Base-by-base conservation (phyloP, 2,888 invertebrate species). In the Troides helena region DNA sequence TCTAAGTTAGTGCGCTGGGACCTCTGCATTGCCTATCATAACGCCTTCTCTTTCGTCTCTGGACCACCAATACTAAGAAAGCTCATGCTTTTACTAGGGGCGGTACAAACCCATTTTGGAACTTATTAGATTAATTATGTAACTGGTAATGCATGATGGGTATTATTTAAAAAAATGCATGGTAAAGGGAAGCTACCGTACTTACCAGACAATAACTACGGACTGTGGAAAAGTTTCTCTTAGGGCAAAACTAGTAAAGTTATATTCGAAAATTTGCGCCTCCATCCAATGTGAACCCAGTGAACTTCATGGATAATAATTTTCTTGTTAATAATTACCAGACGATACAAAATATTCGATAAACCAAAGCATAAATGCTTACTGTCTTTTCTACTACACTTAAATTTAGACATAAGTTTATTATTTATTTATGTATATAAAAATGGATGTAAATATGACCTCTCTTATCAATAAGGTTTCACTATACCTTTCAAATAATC, bases 301-400 rank as follows among this genome's bases (percentile, higher is more conserved):
- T 12, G 10, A 50, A 50, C 14, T 17, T 14, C 10, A 50, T 14
- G 14, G 12, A 14, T 17, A 50, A 17, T 50, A 50, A 14, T 17
- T 17, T 50, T 14, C 18, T 18, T 17, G 2, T 46, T 10, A 46
- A 46, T 10, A 46, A 17, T 3, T 46, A 6, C 10, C 3, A 3
- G 4, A n/a, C 3, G n/a, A 6, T 18, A 21, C 7, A 57, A 57
- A 10, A 57, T 57, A 57, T 57, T 65, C 36, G 39, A 62, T 61
- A 70, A 70, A 74, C 67, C 69, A 46, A 57, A 56, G 53, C 18
- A 36, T 39, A 59, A 30, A 57, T 65, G 23, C 59, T 59, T 25
- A 59, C 23, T 25, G 5, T 59, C 30, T 30, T 30, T 36, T 56
- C 36, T 50, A 50, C 17, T 50, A 50, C 2, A 17, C 17, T 50